These are phyloP conservation scores for Danio jaintianensis DNA, from an alignment of 2,797 vertebrate species.

Conservation along the genomic window DNA sequence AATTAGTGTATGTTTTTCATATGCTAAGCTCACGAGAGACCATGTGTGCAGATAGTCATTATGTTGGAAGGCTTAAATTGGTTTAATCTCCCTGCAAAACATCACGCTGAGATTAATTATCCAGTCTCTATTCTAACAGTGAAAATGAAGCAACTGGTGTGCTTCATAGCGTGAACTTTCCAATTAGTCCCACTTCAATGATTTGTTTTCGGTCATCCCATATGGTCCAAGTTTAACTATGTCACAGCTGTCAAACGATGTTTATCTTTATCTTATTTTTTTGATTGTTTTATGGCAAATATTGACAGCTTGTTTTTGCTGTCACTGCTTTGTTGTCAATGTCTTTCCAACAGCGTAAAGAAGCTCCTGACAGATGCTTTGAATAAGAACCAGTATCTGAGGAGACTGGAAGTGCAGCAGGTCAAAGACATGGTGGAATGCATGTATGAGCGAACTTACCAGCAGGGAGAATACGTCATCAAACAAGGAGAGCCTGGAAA, in stretches of 20 bases:
- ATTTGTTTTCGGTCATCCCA: slow-evolving; percentile 14
- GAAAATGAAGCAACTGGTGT: slow-evolving; percentile 38
- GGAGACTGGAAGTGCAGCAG: slow-evolving; percentile 89
- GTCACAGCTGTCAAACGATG: background rate
- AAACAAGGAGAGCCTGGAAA: slow-evolving; percentile 90
- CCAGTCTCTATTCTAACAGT: slow-evolving; percentile 33
- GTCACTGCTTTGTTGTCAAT: background rate
- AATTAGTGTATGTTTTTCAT: slow-evolving; percentile 58
- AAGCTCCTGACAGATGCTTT: slow-evolving; percentile 89
- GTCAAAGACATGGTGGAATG: slow-evolving; percentile 94
- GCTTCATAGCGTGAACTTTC: slow-evolving; percentile 32
- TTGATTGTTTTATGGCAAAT: background rate
- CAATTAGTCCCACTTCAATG: slow-evolving; percentile 38
- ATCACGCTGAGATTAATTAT: slow-evolving; percentile 50
- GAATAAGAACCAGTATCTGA: slow-evolving; percentile 92
- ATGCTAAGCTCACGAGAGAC: slow-evolving; percentile 52
- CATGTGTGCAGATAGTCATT: slow-evolving; percentile 55
- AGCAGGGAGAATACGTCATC: slow-evolving; percentile 86
- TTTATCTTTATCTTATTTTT: background rate
- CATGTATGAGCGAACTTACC: slow-evolving; percentile 90
- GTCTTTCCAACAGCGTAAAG: slow-evolving; percentile 82
- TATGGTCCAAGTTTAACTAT: background rate
- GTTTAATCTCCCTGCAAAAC: slow-evolving; percentile 27
- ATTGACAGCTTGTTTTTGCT: background rate
- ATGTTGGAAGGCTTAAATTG: slow-evolving; percentile 42